Base-by-base conservation (phyloP, 2,113 vertebrate species). In the Nannospalax galili region DNA sequence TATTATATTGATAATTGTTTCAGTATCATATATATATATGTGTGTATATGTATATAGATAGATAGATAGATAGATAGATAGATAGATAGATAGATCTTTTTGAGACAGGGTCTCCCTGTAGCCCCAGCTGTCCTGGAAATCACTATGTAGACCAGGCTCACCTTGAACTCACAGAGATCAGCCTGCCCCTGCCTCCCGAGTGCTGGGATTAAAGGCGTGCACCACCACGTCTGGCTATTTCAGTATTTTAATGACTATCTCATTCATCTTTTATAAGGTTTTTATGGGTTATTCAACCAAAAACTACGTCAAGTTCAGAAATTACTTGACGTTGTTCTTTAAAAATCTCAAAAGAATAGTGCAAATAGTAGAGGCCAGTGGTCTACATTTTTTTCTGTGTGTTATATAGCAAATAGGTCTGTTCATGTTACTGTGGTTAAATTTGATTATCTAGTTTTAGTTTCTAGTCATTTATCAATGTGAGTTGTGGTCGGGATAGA, bases 391-490 rank as follows among this genome's bases (percentile, higher is more conserved):
- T n/a, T 84, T 52, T 11, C 48, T 52, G 6, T 11, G 6, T 48
- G 24, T 92, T 73, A 82, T 3, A 7, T 75, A 42, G 12, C 28
- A 64, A 67, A 15, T 45, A 48, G 30, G n/a, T 79, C 8, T 69
- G 24, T 48, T 82, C 8, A 82, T 22, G 81, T 81, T 58, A 92
- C 6, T 62, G 14, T 48, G 42, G 3, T 81, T 70, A 77, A 69
- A 92, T 90, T 85, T 78, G 52, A 56, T 69, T 88, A 62, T 24
- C 67, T 94, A 89, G 7, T 84, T 14, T 65, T 84, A 79, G 45
- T 85, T 92, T 10, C 40, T 64, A 20, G 1, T 75, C 37, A 85
- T 52, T 74, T 91, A 62, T 58, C 81, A 84, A 72, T 60, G 9
- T 82, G 30, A 28, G 5, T 52, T 90, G 67, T 52, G 15, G 5